Base-by-base conservation (phyloP, 2,113 vertebrate genomes). In the Paratilapia polleni region DNA sequence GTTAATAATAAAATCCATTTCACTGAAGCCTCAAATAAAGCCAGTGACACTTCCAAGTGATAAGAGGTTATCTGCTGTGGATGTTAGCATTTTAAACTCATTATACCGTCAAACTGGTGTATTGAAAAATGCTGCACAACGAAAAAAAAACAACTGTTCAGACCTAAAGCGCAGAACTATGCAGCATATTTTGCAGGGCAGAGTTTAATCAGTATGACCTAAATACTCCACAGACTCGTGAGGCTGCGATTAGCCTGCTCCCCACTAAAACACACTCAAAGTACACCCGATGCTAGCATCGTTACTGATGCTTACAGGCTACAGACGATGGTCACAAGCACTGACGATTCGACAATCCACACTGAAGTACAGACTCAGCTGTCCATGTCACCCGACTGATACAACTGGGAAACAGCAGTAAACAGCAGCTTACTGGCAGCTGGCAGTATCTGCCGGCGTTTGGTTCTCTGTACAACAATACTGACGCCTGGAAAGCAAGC, bases 151-250 rank as follows among this genome's bases (percentile, higher is more conserved):
- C 41, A 28, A 49, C 43, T 70, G 9, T 70, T 49, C 66, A 19
- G 28, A 3, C 15, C 49, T 70, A 15, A 66, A 66, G 38, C 24
- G 26, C 28, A n/a, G 12, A 56, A 81, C 49, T 38, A 62, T 68
- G 26, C 83, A 60, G 74, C 62, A 76, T 68, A 56, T 81, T 78
- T 6, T 75, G 66, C 79, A 84, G 57, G 54, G 31, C 38, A 78
- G 10, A 52, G 60, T 80, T 90, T 79, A 89, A 92, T 88, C 88
- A 66, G 62, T 34, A 74, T 93, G 92, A 92, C 90, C 91, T 58
- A 92, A 83, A 92, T 91, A 91, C 15, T 22, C 22, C 17, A 59
- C 58, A 78, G 61, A 80, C 83, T 87, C 80, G 10, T 52, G 28
- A 76, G 82, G 82, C 58, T 85, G 86, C 62, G 19, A 76, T 52